Evolutionary conservation across 2,113 vertebrate species (phyloP).

Genomic region (Chlamydotis undulata): DNA sequence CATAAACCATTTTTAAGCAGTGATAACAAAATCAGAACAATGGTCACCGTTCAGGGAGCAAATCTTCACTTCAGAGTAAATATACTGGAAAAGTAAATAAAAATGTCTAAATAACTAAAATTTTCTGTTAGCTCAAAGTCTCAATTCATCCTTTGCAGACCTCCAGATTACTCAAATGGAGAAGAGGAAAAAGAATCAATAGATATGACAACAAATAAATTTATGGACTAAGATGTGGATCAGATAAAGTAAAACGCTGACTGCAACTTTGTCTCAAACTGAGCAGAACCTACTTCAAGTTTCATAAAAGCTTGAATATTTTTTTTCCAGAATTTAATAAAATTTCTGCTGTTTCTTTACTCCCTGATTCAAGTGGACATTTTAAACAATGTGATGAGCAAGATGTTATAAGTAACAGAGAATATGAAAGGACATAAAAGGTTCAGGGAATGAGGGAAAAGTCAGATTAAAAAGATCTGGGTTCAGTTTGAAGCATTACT

Average conservation of each 20-base stretch:
- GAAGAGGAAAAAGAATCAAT: background rate
- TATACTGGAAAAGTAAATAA: background rate
- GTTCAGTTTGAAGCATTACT: background rate
- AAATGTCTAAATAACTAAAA: background rate
- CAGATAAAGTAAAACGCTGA: background rate
- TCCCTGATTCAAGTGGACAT: background rate
- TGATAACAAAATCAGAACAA: conserved; percentile 44
- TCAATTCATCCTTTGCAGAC: background rate
- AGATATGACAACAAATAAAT: background rate
- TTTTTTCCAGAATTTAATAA: background rate
- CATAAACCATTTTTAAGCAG: background rate
- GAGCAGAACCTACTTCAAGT: background rate
- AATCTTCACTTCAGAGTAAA: background rate
- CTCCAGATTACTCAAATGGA: background rate
- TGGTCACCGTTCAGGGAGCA: conserved; percentile 33
- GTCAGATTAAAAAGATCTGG: background rate
- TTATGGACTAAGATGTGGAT: background rate
- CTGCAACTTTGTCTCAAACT: background rate
- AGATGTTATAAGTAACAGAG: background rate
- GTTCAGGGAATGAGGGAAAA: background rate
- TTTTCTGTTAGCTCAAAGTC: background rate
- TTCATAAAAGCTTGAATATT: background rate
- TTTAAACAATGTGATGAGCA: background rate
- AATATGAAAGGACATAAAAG: background rate
- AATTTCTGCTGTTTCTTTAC: background rate